Evolutionary conservation across 2,113 vertebrate genomes (phyloP).

Genomic region (Anolis sagrei): DNA sequence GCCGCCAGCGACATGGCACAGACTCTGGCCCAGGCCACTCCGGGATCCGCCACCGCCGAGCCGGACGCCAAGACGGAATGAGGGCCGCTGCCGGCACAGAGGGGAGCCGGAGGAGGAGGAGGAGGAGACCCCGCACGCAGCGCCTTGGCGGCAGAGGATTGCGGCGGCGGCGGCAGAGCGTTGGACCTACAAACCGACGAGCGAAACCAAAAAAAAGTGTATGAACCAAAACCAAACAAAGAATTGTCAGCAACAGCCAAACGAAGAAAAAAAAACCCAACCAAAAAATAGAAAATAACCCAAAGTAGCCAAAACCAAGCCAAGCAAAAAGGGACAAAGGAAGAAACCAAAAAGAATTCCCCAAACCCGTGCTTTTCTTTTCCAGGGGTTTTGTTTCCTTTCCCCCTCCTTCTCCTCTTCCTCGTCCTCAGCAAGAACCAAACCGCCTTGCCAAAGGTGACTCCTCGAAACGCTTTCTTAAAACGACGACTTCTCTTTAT

Average conservation of each 20-base stretch:
- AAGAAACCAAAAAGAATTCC: conserved; percentile 86
- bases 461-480: neutral
- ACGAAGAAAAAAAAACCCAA: conserved; percentile 72
- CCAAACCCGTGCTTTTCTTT: conserved; percentile 73
- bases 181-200: conserved; percentile 33
- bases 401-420: too few species aligned
- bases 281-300: conserved; percentile 77
- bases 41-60: conserved; percentile 59
- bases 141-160: conserved; percentile 57
- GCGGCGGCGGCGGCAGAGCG: conserved; percentile 59
- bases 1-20: conserved; percentile 83
- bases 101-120: neutral
- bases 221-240: conserved; percentile 74
- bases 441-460: conserved; percentile 12
- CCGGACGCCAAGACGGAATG: conserved; percentile 69
- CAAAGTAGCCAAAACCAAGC: conserved; percentile 75
- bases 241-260: conserved; percentile 57
- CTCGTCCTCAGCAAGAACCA: too few species aligned
- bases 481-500: conserved; percentile 67
- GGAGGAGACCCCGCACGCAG: conserved; percentile 37
- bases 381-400: conserved; percentile 29
- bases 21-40: conserved; percentile 84
- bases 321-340: conserved; percentile 72
- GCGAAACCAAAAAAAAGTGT: conserved; percentile 50
- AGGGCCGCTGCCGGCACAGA: conserved; percentile 4